Base-by-base conservation (phyloP, 2,113 vertebrate species). In the Cynocephalus volans region DNA sequence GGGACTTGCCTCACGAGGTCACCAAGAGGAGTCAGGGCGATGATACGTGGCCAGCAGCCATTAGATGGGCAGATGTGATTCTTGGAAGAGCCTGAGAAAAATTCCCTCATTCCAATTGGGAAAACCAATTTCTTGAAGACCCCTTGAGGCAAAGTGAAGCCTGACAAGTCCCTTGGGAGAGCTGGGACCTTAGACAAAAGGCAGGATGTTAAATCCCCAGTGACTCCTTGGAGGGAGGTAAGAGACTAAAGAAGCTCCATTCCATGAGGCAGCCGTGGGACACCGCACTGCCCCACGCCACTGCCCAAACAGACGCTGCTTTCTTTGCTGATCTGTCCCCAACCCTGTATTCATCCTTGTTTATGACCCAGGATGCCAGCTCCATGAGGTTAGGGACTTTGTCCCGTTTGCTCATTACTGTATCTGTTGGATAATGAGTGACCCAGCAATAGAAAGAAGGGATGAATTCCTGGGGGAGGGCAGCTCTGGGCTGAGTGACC, bases 141-240 rank as follows among this genome's bases (percentile, higher is more conserved):
- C 26, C 1, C 45, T 3, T 2, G 64, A 62, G 62, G 76, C 77
- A 67, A 73, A 93, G 82, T 28, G 14, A 72, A 69, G 75, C 58
- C 58, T 14, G 1, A 28, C 0, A 9, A 48, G 60, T 52, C 83
- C 41, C 58, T 31, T 14, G 23, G 54, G 67, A 50, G 58, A 82
- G 28, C 36, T 0, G 41, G 50, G n/a, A 23, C 83, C 23, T 60
- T 23, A 12, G 96, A 75, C 18, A 84, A n/a, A 87, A 97, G 95
- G 95, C 95, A 97, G 13, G 18, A 91, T 6, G 92, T 97, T 95
- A 98, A 96, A 95, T 97, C 97, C 97, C 62, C 92, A 97, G 80
- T 93, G 96, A 97, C 41, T 86, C 97, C 96, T n/a, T 33, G 24
- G 70, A 45, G 97, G 97, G 96, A 97, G 97, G 96, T 80, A 95